Evolutionary conservation across 92 coral and sea anemone species (phyloP), one percentile per base, ranked within the genome.

Genomic region (Porites evermanni): DNA sequence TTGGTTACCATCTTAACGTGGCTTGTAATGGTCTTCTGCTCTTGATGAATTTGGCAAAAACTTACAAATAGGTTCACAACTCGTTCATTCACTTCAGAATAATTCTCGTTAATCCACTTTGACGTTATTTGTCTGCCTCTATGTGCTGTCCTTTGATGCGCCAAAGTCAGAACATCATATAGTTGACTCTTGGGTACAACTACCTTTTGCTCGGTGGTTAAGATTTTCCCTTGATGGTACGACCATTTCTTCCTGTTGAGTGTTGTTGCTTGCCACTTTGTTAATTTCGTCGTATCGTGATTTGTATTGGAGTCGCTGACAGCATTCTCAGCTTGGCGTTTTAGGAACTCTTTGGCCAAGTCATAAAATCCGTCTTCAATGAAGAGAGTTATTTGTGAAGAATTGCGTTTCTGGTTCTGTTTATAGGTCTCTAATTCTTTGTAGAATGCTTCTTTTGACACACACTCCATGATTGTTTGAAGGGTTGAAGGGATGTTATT

Each of bases 111-210:
- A 18, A 84, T 84, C 92, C 92, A 89, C 12, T 54, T 10, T 54
- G 11, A 9, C 0, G 60, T 83, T n/a, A 70, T 88, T 88, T 89
- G 92, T 47, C 85, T 51, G 68, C 92, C 88, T 78, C 92, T 78
- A 59, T 86, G 86, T 60, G 85, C 92, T 20, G 81, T 78, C 86
- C 92, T 85, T 66, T 89, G 84, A 84, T 89, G 93, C 53, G 93
- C 93, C 51, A 60, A 69, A 63, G 65, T 58, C 70, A 89, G 93
- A 79, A 73, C 56, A 53, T 89, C 74, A 72, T 85, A 79, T 50
- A 89, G 88, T 71, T 89, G 54, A 72, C 89, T 76, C 66, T 78
- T 82, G 76, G 58, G 79, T 14, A 85, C 68, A 78, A 85, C 89
- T 51, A 71, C 67, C 74, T 79, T 73, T 65, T 80, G 26, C 64